A percentile compares a stretch with the other conserved stretches of the same genome.
Evolutionary conservation across 2,888 invertebrate species (phyloP).

Genomic region (Tenthredo amoena): DNA sequence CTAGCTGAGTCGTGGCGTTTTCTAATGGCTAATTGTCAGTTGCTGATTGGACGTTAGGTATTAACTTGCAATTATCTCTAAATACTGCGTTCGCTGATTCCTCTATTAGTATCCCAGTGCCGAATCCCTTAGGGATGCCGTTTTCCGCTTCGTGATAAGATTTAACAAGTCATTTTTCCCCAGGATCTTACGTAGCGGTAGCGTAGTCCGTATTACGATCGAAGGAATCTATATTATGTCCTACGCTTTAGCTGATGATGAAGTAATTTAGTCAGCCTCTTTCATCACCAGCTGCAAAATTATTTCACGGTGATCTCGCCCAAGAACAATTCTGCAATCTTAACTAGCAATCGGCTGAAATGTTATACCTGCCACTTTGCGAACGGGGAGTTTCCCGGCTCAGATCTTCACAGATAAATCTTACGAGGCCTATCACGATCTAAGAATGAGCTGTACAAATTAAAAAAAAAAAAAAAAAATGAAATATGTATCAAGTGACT

Average conservation of each 20-base stretch:
- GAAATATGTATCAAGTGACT: neutral
- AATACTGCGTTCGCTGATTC: slow-evolving; percentile 36
- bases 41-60: slow-evolving; percentile 34
- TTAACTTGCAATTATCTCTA: slow-evolving; percentile 40
- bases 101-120: neutral
- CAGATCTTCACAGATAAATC: neutral
- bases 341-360: slow-evolving; percentile 8
- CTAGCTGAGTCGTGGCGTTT: slow-evolving; percentile 20
- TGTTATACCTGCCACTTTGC: slow-evolving; percentile 5
- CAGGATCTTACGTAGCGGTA: neutral
- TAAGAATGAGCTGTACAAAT: slow-evolving; percentile 11
- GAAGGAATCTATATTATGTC: neutral
- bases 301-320: neutral
- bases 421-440: slow-evolving; percentile 37
- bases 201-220: neutral
- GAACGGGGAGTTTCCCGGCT: neutral
- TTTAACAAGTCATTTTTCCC: slow-evolving; percentile 32
- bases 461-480: neutral
- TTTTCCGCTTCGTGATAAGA: slow-evolving; percentile 27
- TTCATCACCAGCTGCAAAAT: neutral
- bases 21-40: slow-evolving; percentile 38
- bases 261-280: slow-evolving; percentile 22
- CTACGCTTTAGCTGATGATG: neutral
- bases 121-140: neutral
- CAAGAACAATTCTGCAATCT: neutral